Evolutionary conservation across 2,113 vertebrate genomes (phyloP).

Genomic region (Trogon melanurus): DNA sequence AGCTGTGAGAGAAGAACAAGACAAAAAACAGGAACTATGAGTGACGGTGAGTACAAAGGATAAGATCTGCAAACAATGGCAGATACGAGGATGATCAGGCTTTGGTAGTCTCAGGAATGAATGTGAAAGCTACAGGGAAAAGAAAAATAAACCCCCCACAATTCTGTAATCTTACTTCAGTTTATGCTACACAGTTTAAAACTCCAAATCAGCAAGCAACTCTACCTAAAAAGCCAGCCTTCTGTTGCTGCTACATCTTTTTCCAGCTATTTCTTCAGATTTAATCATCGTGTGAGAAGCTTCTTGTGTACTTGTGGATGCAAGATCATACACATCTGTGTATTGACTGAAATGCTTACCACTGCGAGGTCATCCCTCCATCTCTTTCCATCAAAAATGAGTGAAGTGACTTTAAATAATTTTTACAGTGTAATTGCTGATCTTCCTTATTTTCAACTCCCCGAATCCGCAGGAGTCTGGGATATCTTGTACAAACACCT

Average conservation of each 20-base stretch:
- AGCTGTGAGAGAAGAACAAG: slow-evolving; percentile 77
- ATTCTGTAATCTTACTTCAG: not conserved
- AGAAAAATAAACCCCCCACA: not conserved
- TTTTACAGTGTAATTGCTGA: not conserved
- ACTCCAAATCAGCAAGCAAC: not conserved
- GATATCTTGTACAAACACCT: not conserved
- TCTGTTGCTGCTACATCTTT: not conserved
- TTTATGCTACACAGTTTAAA: not conserved
- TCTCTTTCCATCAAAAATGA: not conserved
- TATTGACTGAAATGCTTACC: not conserved
- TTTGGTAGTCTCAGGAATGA: not conserved
- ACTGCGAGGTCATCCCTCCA: not conserved
- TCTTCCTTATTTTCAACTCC: not conserved
- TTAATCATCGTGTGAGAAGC: not conserved
- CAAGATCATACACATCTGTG: not conserved
- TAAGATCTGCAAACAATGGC: not conserved
- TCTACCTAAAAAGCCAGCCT: not conserved
- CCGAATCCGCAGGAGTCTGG: not conserved
- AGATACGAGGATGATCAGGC: not conserved
- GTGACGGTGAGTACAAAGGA: not conserved
- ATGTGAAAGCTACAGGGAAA: not conserved
- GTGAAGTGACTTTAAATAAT: not conserved
- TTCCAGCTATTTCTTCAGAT: not conserved
- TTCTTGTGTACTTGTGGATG: not conserved
- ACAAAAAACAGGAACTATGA: not conserved